Evolutionary conservation across 2,888 invertebrate species (phyloP), one percentile per base, ranked within the genome.

Genomic region (Patella depressa): DNA sequence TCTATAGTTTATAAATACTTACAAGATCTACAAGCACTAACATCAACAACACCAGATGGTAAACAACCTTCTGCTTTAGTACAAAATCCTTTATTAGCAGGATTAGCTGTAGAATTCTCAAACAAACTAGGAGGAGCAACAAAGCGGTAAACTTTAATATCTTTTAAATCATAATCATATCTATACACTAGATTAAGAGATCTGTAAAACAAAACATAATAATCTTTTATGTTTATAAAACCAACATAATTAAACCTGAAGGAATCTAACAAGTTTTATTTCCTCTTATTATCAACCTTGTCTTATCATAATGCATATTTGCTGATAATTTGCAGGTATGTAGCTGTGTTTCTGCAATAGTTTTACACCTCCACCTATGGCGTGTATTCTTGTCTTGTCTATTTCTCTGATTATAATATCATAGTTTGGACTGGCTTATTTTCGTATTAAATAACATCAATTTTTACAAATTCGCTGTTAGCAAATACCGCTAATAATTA

Each of bases 81-180:
- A 78, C 91, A 91, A 82, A 88, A 91, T 0, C 91, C 91, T 34
- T 79, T 78, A 76, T 90, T 90, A 45, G 84, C 87, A 14, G 89
- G 87, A 75, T 90, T 88, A 9, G 81, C 79, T 7, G 75, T 76
- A 3, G 79, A 81, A 73, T 82, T 84, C 72, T 82, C 82, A 80
- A 88, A 87, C 53, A 89, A 83, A 12, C 80, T 79, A 12, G 82
- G 81, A n/a, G 85, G 84, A 12, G 86, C 85, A 7, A 80, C 73
- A 75, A 85, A 90, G 55, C 85, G 78, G 78, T 86, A 83, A 24
- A 88, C 77, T 4, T 81, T 77, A 54, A 90, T 88, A 53, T 81
- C 88, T 59, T 87, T 83, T 45, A 85, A 71, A 2, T 78, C 81
- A 45, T 79, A 78, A 2, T 74, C 75, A 54, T 78, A 71, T 7